Evolutionary conservation across 2,797 vertebrate genomes (phyloP), one percentile per base, ranked within the genome.

Genomic region (Sebastiscus tertius): DNA sequence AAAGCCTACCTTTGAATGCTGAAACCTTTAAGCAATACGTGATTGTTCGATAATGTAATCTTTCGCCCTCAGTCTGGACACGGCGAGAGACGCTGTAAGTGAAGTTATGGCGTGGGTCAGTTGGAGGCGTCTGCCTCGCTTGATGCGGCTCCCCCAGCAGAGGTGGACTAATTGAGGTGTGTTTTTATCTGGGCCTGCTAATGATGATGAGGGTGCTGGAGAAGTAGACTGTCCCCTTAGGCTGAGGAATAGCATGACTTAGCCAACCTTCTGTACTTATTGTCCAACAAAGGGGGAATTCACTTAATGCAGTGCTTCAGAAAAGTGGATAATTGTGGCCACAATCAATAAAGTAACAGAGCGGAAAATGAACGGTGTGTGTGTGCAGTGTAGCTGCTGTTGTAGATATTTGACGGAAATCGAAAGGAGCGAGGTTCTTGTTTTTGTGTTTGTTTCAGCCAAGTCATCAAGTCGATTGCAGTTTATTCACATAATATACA

Each of bases 271-370:
- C 94, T 95, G 96, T 96, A 95, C 94, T 96, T 97, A 96, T 96
- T 97, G 96, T 96, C 96, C 95, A 96, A 95, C 96, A 96, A 96
- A 95, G 91, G 92, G 93, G 94, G 94, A 94, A 95, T 95, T 95
- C 94, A 93, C 95, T 96, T 95, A 96, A 96, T 96, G 93, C 93
- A 93, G 93, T 89, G 93, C 91, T 94, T 94, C 93, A 95, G 94
- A 96, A 96, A 96, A 96, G 96, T 94, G 93, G 94, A 96, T 96
- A 97, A 97, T 95, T 97, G 96, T 95, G 94, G 93, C 91, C 81
- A 87, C 95, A 92, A 97, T 97, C 97, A 96, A 97, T 97, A 96
- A 96, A 94, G 93, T 95, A 96, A 94, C 92, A 76, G 93, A 94
- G 94, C 95, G 81, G 95, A 96, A 97, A 96, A 97, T 97, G 94